Conservation (phyloP, 2,113 vertebrate species). For the Cyanistes caeruleus region DNA sequence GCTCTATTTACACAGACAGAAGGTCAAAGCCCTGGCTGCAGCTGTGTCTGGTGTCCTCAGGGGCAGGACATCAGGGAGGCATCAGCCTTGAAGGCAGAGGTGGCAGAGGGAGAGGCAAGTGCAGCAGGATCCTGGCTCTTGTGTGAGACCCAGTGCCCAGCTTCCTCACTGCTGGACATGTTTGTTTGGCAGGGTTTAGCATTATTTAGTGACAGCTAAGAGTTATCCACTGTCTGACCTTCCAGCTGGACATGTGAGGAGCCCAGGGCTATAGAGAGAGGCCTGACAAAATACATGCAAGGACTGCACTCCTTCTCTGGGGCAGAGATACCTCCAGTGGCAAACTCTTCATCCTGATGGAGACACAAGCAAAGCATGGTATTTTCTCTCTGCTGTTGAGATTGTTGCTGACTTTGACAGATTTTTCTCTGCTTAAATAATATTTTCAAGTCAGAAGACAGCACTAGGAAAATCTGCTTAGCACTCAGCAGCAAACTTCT, state of each 20-base stretch:
- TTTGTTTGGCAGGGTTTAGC: not conserved
- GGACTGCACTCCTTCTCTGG: not conserved
- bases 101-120: not conserved
- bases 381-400: not conserved
- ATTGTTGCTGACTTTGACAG: not conserved
- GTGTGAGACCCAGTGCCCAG: not conserved
- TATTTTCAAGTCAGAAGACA: not conserved
- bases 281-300: not conserved
- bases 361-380: not conserved
- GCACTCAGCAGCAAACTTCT: not conserved
- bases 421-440: not conserved
- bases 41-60: not conserved
- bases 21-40: not conserved
- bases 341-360: not conserved
- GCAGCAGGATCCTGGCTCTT: fast-evolving
- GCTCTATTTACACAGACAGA: not conserved
- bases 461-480: not conserved
- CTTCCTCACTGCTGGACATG: fast-evolving
- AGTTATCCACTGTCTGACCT: fast-evolving
- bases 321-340: not conserved
- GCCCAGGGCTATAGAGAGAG: fast-evolving
- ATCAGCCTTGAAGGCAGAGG: not conserved
- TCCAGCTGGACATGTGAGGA: not conserved
- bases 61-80: not conserved
- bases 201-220: not conserved